phyloP scores from a whole-genome alignment of 37 sponge, comb jelly and placozoan species.

The Lycopodina hypogea region DNA sequence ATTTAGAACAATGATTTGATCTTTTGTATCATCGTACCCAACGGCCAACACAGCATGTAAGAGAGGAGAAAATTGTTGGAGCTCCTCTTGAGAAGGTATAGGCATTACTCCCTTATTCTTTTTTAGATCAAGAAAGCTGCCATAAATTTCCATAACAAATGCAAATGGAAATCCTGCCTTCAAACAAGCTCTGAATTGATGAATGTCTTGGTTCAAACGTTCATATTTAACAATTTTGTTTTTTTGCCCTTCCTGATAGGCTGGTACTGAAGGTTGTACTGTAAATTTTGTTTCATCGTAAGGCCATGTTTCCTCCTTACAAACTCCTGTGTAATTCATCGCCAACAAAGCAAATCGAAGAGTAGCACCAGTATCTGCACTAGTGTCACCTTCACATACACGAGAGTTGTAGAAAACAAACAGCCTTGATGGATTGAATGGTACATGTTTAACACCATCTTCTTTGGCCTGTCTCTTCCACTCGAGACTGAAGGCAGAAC shows the following conservation, averaged over 20 bases:
- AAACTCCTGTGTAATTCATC: constrained; percentile 6
- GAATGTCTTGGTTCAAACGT: neutral
- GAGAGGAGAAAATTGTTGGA: neutral
- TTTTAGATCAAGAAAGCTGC: neutral
- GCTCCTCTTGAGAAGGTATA: neutral
- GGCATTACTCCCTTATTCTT: neutral
- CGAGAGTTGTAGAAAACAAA: constrained; percentile 21
- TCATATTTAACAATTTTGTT: constrained; percentile 10
- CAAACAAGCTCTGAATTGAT: constrained; percentile 15
- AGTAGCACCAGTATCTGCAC: neutral
- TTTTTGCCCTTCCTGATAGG: neutral
- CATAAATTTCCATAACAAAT: neutral
- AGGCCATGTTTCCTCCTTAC: constrained; percentile 15
- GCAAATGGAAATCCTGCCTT: neutral
- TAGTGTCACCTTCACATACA: neutral
- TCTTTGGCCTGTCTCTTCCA: neutral
- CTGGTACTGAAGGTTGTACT: neutral
- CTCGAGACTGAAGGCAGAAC: constrained; percentile 12
- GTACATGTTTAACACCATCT: neutral
- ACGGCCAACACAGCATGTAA: constrained; percentile 23
- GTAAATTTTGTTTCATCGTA: neutral
- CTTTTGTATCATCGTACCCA: constrained; percentile 13
- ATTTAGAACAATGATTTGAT: constrained; percentile 9
- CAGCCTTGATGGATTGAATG: constrained; percentile 13
- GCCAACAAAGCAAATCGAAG: constrained; percentile 5